A percentile compares a stretch with the other conserved stretches of the same genome.
Evolutionary conservation across 2,888 invertebrate species (phyloP).

Genomic region (Drosophila meridiana): DNA sequence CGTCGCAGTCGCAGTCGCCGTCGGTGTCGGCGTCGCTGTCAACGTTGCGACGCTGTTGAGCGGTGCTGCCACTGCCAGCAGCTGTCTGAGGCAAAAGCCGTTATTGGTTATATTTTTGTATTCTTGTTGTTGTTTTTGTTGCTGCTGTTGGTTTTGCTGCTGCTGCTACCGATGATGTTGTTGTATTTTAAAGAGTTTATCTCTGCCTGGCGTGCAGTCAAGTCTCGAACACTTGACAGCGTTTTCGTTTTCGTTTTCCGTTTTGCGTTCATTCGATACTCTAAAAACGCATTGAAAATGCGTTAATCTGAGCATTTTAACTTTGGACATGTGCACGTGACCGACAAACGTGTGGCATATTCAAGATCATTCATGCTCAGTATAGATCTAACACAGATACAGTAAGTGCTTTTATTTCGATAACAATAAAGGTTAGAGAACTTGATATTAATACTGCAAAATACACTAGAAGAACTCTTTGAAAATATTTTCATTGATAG

Average conservation of each 20-base stretch:
- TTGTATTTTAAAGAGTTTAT: constrained; percentile 40
- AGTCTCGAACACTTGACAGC: constrained; percentile 35
- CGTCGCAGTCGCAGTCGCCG: constrained; percentile 32
- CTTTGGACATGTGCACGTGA: not conserved
- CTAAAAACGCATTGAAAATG: constrained; percentile 2
- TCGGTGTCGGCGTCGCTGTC: constrained; percentile 1
- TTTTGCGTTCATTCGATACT: constrained; percentile 2
- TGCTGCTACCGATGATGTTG: not conserved
- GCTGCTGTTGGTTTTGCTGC: not conserved
- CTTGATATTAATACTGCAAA: not conserved
- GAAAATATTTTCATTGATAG: no score
- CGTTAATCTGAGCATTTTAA: not conserved
- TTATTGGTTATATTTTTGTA: constrained; percentile 43
- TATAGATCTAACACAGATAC: not conserved
- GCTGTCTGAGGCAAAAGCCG: constrained; percentile 10
- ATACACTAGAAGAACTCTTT: no score
- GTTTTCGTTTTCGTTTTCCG: constrained; percentile 23
- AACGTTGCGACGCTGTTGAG: not conserved
- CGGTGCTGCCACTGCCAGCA: constrained; percentile 5
- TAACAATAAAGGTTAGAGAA: not conserved
- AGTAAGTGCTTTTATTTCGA: not conserved
- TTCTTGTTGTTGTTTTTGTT: not conserved
- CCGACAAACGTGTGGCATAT: not conserved
- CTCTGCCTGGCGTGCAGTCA: constrained; percentile 29
- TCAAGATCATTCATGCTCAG: not conserved